Evolutionary conservation across 1,140 invertebrate species (phyloP).

Genomic region (Aphis gossypii): DNA sequence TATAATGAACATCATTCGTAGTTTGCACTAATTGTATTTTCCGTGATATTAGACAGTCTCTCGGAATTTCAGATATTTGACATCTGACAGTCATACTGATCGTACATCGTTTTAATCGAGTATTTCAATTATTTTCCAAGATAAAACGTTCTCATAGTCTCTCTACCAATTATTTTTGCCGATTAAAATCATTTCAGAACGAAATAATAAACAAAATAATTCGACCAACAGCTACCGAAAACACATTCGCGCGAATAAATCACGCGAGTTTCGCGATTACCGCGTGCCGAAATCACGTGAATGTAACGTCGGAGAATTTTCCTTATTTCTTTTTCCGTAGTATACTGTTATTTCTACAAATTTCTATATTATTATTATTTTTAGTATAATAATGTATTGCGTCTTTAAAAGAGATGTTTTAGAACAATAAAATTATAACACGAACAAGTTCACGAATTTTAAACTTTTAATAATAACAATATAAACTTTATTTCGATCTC

Average conservation of each 20-base stretch:
- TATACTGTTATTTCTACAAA: not conserved
- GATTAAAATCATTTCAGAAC: not conserved
- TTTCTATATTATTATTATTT: not conserved
- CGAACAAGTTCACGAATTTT: too few species aligned
- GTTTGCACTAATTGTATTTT: not conserved
- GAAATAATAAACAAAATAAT: not conserved
- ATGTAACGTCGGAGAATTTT: not conserved
- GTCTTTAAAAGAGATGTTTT: too few species aligned
- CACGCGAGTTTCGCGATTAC: slow-evolving; percentile 5
- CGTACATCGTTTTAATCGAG: not conserved
- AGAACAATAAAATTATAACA: too few species aligned
- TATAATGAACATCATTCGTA: not conserved
- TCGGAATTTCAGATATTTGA: not conserved
- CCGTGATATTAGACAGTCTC: not conserved
- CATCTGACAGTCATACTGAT: not conserved
- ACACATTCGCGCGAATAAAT: not conserved
- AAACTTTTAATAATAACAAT: not conserved
- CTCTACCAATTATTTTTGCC: too few species aligned
- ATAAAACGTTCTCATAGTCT: not conserved
- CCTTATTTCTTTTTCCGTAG: not conserved
- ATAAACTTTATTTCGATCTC: not conserved
- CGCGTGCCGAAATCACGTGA: not conserved
- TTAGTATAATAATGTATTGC: not conserved
- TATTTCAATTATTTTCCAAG: not conserved
- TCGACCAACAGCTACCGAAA: not conserved